phyloP scores from a whole-genome alignment of 2,797 vertebrate species.

The Halcyon chelicuti region DNA sequence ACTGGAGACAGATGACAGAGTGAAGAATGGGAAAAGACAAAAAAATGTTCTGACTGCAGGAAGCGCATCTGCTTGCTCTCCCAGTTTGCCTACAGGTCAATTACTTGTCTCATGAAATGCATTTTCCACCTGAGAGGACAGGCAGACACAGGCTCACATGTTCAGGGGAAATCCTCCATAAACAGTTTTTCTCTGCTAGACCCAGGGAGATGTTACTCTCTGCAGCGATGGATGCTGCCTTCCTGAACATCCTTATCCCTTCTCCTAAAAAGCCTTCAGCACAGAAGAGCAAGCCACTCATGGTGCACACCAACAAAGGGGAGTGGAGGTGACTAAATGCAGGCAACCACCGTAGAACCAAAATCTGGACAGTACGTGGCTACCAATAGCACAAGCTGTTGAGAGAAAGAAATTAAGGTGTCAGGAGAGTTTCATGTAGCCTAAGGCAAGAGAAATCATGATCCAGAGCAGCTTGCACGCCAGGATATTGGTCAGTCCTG shows the following conservation, averaged over 20 bases:
- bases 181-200: not conserved
- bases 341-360: not conserved
- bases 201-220: not conserved
- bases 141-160: conserved; percentile 14
- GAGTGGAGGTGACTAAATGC: not conserved
- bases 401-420: not conserved
- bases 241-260: not conserved
- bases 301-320: not conserved
- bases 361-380: not conserved
- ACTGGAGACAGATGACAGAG: not conserved
- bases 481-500: not conserved
- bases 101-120: conserved; percentile 56
- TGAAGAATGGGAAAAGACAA: not conserved
- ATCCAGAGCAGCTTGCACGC: not conserved
- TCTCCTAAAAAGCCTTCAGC: not conserved
- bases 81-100: conserved; percentile 45
- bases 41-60: not conserved
- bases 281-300: not conserved
- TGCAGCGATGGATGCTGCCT: not conserved
- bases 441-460: not conserved
- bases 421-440: not conserved
- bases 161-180: conserved; percentile 41
- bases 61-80: conserved; percentile 33
- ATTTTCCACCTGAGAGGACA: conserved; percentile 64
- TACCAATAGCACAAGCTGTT: not conserved